phyloP scores from a whole-genome alignment of 1,140 invertebrate genomes.

The Bombus haemorrhoidalis region DNA sequence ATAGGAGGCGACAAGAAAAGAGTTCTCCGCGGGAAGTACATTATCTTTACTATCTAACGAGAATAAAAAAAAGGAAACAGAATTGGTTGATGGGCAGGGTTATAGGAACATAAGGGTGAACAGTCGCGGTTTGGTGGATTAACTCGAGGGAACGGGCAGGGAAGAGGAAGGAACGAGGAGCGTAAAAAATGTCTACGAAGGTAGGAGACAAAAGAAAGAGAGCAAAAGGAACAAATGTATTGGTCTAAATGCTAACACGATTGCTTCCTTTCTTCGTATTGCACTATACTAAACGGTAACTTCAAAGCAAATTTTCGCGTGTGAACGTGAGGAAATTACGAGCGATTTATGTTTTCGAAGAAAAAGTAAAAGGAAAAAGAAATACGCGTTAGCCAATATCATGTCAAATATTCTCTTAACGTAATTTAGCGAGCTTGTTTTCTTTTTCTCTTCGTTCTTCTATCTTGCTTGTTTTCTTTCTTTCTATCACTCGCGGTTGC shows the following conservation, averaged over 20 bases:
- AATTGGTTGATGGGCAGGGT: neutral
- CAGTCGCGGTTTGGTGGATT: neutral
- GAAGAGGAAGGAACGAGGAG: neutral
- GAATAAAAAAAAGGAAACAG: conserved; percentile 30
- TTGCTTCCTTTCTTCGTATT: conserved; percentile 17
- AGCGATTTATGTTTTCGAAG: neutral
- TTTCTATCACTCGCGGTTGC: conserved; percentile 17
- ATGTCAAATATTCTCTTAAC: neutral
- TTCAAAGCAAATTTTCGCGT: neutral
- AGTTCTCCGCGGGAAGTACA: conserved; percentile 52
- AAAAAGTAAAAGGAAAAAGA: neutral
- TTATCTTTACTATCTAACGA: conserved; percentile 47
- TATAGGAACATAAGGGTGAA: neutral
- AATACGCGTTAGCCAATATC: conserved; percentile 10
- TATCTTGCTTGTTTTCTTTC: neutral
- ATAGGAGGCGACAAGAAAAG: conserved; percentile 54
- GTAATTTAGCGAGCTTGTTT: conserved; percentile 28
- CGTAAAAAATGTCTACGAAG: neutral
- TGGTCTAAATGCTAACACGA: conserved; percentile 12
- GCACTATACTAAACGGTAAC: conserved; percentile 37
- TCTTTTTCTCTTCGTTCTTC: neutral
- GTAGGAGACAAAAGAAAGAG: conserved; percentile 39
- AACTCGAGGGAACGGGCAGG: neutral
- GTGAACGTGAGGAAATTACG: neutral
- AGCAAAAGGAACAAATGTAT: conserved; percentile 40